A percentile compares a stretch with the other conserved stretches of the same genome.
Evolutionary conservation across 2,113 vertebrate species (phyloP).

Genomic region (Ancistrus triradiatus): DNA sequence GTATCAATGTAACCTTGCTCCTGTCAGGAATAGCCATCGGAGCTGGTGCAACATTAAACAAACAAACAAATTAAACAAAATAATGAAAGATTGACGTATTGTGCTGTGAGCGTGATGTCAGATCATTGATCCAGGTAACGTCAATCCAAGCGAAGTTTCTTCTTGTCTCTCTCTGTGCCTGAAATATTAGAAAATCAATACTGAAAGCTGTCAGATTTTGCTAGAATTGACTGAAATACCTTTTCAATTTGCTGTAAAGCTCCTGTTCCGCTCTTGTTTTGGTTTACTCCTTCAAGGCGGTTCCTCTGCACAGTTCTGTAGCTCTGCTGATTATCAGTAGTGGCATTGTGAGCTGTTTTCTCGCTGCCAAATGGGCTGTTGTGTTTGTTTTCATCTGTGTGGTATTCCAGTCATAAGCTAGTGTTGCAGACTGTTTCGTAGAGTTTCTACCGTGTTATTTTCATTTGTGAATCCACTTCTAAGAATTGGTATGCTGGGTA

Average conservation of each 20-base stretch:
- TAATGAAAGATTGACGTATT: too few relatives aligned
- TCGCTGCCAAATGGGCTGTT: neutral
- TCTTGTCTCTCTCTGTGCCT: neutral
- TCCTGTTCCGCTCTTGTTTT: neutral
- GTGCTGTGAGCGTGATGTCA: too few relatives aligned
- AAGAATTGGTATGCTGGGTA: neutral
- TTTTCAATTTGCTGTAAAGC: neutral
- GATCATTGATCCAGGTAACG: too few relatives aligned
- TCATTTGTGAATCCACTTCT: neutral
- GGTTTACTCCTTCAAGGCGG: too few relatives aligned
- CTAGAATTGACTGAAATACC: neutral
- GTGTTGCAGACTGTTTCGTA: neutral
- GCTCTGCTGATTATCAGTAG: neutral
- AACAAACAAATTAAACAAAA: too few relatives aligned
- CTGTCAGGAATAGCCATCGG: too few relatives aligned
- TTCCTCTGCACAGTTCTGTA: neutral
- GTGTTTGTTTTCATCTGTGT: neutral
- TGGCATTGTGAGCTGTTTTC: neutral
- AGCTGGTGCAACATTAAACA: too few relatives aligned
- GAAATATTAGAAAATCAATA: neutral
- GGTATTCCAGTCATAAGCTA: neutral
- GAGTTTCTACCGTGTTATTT: constrained; percentile 2
- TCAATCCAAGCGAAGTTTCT: too few relatives aligned
- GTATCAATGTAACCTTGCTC: too few relatives aligned
- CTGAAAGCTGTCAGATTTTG: neutral